Conservation (phyloP, 2,888 invertebrate species). For the Phortica magna region DNA sequence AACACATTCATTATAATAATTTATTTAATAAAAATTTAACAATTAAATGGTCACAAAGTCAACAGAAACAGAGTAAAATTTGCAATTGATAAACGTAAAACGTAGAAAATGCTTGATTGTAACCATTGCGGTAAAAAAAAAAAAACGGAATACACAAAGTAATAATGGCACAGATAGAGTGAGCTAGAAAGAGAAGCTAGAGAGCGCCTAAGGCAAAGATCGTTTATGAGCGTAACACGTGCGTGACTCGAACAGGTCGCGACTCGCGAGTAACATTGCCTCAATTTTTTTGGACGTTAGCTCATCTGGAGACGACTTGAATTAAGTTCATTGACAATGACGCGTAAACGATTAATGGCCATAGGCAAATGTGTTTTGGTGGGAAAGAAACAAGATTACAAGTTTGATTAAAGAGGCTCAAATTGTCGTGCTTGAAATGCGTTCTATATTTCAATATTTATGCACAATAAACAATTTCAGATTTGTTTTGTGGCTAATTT, state of each 20-base stretch:
- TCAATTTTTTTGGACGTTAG: background rate
- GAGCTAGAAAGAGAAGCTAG: background rate
- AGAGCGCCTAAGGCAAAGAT: background rate
- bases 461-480: background rate
- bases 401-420: background rate
- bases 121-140: no score
- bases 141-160: background rate
- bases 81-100: conserved; percentile 23
- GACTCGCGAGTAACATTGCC: background rate
- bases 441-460: background rate
- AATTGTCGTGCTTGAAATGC: background rate
- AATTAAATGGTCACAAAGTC: conserved; percentile 60
- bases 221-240: conserved; percentile 13
- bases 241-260: conserved; percentile 9
- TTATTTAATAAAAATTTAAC: conserved; percentile 74
- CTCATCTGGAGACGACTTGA: background rate
- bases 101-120: background rate
- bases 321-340: background rate
- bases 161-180: background rate
- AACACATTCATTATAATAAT: conserved; percentile 67
- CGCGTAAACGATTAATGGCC: background rate
- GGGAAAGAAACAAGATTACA: background rate
- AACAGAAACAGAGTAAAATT: conserved; percentile 35
- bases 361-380: background rate
- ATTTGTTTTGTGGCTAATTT: background rate